Base-by-base conservation (phyloP, 2,888 invertebrate genomes). In the Elaeidobius kamerunicus region DNA sequence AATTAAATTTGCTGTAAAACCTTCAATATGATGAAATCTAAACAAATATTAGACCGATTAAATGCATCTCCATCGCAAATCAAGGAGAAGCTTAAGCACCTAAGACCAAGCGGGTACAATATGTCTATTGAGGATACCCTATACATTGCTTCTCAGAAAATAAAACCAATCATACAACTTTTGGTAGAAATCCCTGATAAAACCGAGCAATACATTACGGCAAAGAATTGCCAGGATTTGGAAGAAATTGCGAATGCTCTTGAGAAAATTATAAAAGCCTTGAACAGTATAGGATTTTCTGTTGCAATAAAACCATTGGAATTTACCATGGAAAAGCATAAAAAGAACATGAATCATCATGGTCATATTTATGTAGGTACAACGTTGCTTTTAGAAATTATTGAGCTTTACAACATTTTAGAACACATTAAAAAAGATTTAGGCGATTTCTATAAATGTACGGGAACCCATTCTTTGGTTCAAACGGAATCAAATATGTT, bases 321-420 rank as follows among this genome's bases (percentile, higher is more conserved):
- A 30, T 57, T 61, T 35, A 43, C 48, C 40, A 50, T 61, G 14
- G 59, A 58, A 15, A 52, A 38, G 15, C 41, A 56, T 32, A 47
- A 57, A 18, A 35, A 59, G n/a, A 55, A 52, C 27, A 47, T 56
- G 1, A 60, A 60, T 45, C 42, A 55, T 44, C 41, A 35, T 6
- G 60, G 60, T 1, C 51, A 53, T 28, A 57, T 63, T 43, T 59
- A 50, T 27, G 55, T 63, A 11, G 60, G 61, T 32, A 60, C 61
- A 2, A 28, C 56, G 16, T 51, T 61, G 40, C 52, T 63, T 32
- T 32, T 61, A 17, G 57, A 61, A 20, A 49, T 63, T 16, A 57
- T 63, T 11, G 62, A 62, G 32, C 45, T 63, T 6, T 57, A 62
- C 35, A 57, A 58, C 20, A 27, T 55, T 15, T 30, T 63, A 12